These are phyloP conservation scores for Panagrolaimus sp. DNA, from an alignment of 1,140 invertebrate genomes.

Conservation along the genomic window DNA sequence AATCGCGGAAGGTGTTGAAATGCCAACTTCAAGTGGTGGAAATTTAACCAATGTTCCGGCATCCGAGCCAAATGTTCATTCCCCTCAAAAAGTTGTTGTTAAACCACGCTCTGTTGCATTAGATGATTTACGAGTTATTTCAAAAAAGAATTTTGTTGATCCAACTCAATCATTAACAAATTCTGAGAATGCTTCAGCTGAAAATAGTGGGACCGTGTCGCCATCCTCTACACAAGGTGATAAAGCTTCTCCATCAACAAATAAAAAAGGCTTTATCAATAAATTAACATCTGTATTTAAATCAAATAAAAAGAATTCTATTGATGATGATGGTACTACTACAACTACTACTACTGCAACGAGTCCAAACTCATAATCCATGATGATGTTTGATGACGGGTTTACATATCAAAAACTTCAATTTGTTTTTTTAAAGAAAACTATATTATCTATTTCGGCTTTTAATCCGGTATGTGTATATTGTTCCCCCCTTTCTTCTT, in stretches of 20 bases:
- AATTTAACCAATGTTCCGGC: background rate
- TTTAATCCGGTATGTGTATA: too few species aligned
- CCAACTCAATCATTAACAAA: slow-evolving; percentile 2
- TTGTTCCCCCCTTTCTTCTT: too few species aligned
- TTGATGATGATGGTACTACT: slow-evolving; percentile 7
- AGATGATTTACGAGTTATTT: slow-evolving; percentile 7
- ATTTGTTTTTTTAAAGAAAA: too few species aligned
- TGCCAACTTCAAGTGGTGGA: slow-evolving; percentile 9
- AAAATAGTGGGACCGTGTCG: background rate
- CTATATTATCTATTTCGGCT: too few species aligned
- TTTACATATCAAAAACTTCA: background rate
- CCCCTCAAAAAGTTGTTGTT: background rate
- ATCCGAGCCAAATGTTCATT: background rate
- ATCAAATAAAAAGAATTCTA: slow-evolving; percentile 6
- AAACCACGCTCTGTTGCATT: slow-evolving; percentile 9
- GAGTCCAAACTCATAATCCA: background rate
- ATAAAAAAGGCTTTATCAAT: slow-evolving; percentile 6
- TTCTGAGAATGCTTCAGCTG: slow-evolving; percentile 5
- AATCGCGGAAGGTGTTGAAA: slow-evolving; percentile 31
- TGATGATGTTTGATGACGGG: background rate
- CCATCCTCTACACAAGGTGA: background rate
- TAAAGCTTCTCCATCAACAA: slow-evolving; percentile 2
- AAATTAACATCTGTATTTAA: slow-evolving; percentile 15
- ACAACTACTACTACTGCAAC: background rate
- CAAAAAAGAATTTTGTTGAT: slow-evolving; percentile 6